Base-by-base conservation (phyloP, 2,888 invertebrate species). In the Caenorhabditis sp. region DNA sequence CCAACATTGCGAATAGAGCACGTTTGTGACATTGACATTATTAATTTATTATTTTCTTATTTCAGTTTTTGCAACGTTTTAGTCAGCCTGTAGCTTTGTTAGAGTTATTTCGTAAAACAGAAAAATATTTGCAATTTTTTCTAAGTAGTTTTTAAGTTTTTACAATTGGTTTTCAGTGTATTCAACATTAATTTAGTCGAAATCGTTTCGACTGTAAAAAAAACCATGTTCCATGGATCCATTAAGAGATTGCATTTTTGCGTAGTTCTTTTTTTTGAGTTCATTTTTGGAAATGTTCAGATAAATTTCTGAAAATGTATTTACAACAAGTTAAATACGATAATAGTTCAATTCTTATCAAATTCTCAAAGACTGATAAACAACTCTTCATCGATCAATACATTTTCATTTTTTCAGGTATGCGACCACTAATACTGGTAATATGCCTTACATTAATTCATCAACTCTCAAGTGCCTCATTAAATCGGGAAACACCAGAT, bases 381-480 rank as follows among this genome's bases (percentile, higher is more conserved):
- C 5, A 8, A 50, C 50, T 8, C 14, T 8, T 50, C 19, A 50
- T 14, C 50, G n/a, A 50, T n/a, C 50, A 14, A 26, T 26, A 55
- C 8, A 14, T 26, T 2, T 55, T 17, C 8, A 55, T 60, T 17
- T 53, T 57, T 57, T 12, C 58, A 23, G 36, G 8, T 36, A 74
- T 76, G 69, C 66, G 65, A 54, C 63, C 64, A 6, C 55, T 70
- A 27, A 19, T 71, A 37, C 43, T 63, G 12, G 37, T 68, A 17
- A 27, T 74, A 12, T 61, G 58, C 54, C 21, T 31, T 19, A 27
- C 57, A 21, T 24, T 23, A n/a, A 27, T 26, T 23, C 60, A 63
- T 14, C 62, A 63, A 53, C 37, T 36, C 24, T 54, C 55, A 36
- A 21, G 50, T 36, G 43, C 43, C 54, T 59, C 21, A 6, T 27